Base-by-base conservation (phyloP, 2,888 invertebrate genomes). In the Drosophila niveifrons region DNA sequence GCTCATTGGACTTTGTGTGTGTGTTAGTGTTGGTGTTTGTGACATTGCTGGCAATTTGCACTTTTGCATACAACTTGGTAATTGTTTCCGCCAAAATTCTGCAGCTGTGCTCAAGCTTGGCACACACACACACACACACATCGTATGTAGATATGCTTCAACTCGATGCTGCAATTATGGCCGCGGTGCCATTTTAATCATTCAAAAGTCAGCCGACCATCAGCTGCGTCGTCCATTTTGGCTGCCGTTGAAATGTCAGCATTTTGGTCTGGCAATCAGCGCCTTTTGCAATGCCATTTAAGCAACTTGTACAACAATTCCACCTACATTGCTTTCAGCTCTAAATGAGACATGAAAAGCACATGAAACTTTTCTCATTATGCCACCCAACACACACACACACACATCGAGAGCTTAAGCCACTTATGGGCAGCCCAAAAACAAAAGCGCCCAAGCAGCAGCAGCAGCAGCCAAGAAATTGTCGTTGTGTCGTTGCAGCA, bases 361-460 rank as follows among this genome's bases (percentile, higher is more conserved):
- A 82, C 80, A 87, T 74, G 80, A 90, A 91, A 91, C 86, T 92
- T 91, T 91, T 92, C 91, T 91, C 91, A 92, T 91, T 91, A 92
- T 88, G 88, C 82, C 81, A 62, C 53, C 23, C 23, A 23, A 23
- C 23, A 70, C 75, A 68, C 61, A 52, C 61, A 50, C 53, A 59
- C 36, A 41, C 70, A 52, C 18, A 61, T 34, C 39, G 3, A 62
- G 4, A 59, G 59, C 43, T 72, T 76, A 72, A 80, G 80, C 71
- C 78, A 78, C 81, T 80, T 82, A 71, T 69, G 65, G 50, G 46
- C 46, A 52, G 44, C 56, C 52, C 23, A 58, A 80, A 70, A 81
- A 47, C 66, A 70, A 79, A 82, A 69, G 48, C 44, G 63, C 56
- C 59, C 34, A 23, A 23, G 23, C 6, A 23, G 6, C 23, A 23